phyloP scores from a whole-genome alignment of 2,888 invertebrate species.

The Drosophila birchii region DNA sequence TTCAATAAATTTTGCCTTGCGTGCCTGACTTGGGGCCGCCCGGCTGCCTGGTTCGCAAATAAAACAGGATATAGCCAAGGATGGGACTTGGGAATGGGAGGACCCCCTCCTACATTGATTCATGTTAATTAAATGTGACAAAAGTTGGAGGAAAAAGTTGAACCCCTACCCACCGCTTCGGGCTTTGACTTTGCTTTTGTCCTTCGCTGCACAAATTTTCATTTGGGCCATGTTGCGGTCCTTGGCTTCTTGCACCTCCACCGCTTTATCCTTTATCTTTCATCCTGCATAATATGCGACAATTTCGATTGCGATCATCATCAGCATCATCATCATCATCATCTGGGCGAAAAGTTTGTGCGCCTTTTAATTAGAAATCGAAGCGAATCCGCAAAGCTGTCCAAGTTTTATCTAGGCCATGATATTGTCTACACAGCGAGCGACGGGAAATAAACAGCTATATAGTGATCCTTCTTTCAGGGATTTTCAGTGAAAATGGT shows the following conservation, averaged over 20 bases:
- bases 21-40: slow-evolving; percentile 30
- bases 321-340: slow-evolving; percentile 62
- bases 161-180: not conserved
- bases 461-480: no score
- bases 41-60: not conserved
- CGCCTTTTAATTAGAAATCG: slow-evolving; percentile 78
- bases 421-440: slow-evolving; percentile 26
- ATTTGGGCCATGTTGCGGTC: slow-evolving; percentile 46
- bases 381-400: slow-evolving; percentile 65
- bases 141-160: slow-evolving; percentile 54
- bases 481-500: no score
- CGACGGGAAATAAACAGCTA: no score
- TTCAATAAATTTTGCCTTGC: slow-evolving; percentile 39
- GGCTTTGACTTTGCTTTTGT: slow-evolving; percentile 15
- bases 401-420: slow-evolving; percentile 57
- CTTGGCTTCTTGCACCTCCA: not conserved
- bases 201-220: slow-evolving; percentile 40
- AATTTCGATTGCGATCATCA: slow-evolving; percentile 55
- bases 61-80: not conserved
- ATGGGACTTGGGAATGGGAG: not conserved
- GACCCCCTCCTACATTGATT: slow-evolving; percentile 56
- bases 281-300: slow-evolving; percentile 40
- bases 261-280: no score
- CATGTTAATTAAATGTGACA: slow-evolving; percentile 76
- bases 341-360: slow-evolving; percentile 62